Percentiles rank a stretch among this genome's conserved stretches.
phyloP scores from a whole-genome alignment of 2,888 invertebrate genomes.

The Prosapia bicincta region DNA sequence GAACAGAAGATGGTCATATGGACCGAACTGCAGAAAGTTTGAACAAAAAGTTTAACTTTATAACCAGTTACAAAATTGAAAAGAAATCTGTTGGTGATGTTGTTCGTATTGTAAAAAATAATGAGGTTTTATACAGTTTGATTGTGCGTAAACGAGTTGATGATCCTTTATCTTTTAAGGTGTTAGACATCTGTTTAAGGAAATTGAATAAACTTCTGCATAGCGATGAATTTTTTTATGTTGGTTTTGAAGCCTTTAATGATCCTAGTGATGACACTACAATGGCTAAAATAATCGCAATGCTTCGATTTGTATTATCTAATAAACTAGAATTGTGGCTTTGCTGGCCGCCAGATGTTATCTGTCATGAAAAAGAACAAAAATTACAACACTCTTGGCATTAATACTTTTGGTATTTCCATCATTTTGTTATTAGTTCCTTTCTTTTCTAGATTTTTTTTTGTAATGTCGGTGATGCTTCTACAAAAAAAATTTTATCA shows the following conservation, averaged over 20 bases:
- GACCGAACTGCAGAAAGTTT: slow-evolving; percentile 11
- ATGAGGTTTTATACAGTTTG: neutral
- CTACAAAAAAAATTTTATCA: too few species aligned
- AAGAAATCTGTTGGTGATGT: slow-evolving; percentile 6
- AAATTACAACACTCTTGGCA: too few species aligned
- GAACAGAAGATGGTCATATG: slow-evolving; percentile 16
- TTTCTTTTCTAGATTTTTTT: neutral
- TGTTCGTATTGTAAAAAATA: neutral
- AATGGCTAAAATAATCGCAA: neutral
- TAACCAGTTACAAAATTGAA: neutral
- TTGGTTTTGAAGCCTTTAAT: neutral
- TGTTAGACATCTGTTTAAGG: neutral
- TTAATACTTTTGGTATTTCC: too few species aligned
- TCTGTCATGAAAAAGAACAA: neutral
- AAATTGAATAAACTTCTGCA: neutral
- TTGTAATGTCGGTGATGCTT: neutral
- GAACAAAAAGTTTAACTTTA: neutral
- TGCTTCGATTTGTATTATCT: neutral
- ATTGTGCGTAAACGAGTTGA: neutral
- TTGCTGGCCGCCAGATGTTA: neutral
- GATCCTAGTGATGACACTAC: neutral
- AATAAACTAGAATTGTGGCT: neutral
- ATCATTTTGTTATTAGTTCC: neutral
- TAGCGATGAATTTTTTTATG: neutral
- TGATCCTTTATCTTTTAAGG: neutral